phyloP scores from a whole-genome alignment of 2,888 invertebrate genomes.

The Calliscelio sp. region DNA sequence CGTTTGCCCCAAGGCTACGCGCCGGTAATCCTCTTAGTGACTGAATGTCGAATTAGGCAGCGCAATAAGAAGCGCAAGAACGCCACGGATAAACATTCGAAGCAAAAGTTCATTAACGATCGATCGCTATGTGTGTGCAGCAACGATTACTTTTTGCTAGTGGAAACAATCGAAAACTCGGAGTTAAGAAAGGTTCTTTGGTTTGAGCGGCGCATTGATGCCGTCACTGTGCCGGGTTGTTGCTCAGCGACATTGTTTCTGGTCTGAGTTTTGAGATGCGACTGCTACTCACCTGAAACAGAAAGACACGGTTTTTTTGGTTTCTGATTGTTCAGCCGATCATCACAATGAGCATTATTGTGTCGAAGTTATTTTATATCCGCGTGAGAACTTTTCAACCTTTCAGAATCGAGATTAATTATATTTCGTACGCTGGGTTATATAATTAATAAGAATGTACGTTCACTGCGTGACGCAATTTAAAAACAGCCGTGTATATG shows the following conservation, averaged over 20 bases:
- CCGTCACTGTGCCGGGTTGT: not conserved
- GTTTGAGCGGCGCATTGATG: too few species aligned
- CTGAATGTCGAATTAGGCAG: constrained; percentile 74
- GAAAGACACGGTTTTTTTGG: constrained; percentile 30
- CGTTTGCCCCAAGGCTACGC: constrained; percentile 75
- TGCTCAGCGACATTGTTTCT: constrained; percentile 22
- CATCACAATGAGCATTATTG: constrained; percentile 49
- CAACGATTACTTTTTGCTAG: too few species aligned
- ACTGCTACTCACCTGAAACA: constrained; percentile 56
- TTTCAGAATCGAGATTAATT: constrained; percentile 62
- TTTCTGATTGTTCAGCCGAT: constrained; percentile 16
- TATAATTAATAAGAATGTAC: constrained; percentile 56
- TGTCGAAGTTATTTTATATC: constrained; percentile 54
- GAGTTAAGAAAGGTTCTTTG: too few species aligned
- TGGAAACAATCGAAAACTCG: too few species aligned
- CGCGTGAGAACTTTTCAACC: constrained; percentile 66
- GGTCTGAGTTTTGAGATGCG: constrained; percentile 39
- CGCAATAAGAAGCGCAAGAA: constrained; percentile 57
- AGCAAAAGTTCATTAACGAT: constrained; percentile 64
- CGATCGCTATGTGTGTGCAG: too few species aligned
- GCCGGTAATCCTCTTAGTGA: constrained; percentile 74
- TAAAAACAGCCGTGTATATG: constrained; percentile 5
- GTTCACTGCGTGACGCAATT: constrained; percentile 53
- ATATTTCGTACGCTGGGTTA: constrained; percentile 54
- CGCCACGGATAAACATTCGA: constrained; percentile 35